Evolutionary conservation across 2,113 vertebrate genomes (phyloP), one percentile per base, ranked within the genome.

Genomic region (Nycticorax nycticorax): DNA sequence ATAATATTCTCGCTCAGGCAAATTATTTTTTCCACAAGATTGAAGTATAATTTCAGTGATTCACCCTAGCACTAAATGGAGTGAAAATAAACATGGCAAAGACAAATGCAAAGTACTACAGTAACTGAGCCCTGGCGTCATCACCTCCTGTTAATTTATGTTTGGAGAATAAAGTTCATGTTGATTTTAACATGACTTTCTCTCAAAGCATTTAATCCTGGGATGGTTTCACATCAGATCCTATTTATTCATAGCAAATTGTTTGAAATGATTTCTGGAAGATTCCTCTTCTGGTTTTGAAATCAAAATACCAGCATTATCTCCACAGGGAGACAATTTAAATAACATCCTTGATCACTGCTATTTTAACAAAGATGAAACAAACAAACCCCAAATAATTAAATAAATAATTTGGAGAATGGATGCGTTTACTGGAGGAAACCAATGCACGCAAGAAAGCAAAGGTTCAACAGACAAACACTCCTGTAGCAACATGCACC

Each of bases 261-360:
- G 91, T 66, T 35, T 84, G 32, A 89, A 96, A 94, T 66, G 10
- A 84, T 94, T 92, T 95, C 93, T 84, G 80, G 45, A 94, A 94
- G 80, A 84, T 89, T 72, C 78, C 33, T 95, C 62, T 74, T 57
- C 81, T 79, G 56, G 72, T 93, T 96, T 73, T 24, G 78, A 96
- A 96, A 96, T 64, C 66, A 59, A 96, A 96, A 93, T 3, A 5
- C 76, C 86, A 92, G 48, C 45, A 86, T 91, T 74, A 83, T 79
- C 73, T 88, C 85, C 57, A 39, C 69, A 50, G 69, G 73, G 77
- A 92, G 60, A 76, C 68, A 89, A 92, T 81, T 84, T 52, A 68
- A 91, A 64, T 67, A 89, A 84, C 80, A 60, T 52, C 39, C 43
- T 75, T 69, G 78, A 66, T 77, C 1, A 4, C 1, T 17, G 64